These are phyloP conservation scores for Corydoras maculifer DNA, from an alignment of 2,113 vertebrate species.

Conservation along the genomic window DNA sequence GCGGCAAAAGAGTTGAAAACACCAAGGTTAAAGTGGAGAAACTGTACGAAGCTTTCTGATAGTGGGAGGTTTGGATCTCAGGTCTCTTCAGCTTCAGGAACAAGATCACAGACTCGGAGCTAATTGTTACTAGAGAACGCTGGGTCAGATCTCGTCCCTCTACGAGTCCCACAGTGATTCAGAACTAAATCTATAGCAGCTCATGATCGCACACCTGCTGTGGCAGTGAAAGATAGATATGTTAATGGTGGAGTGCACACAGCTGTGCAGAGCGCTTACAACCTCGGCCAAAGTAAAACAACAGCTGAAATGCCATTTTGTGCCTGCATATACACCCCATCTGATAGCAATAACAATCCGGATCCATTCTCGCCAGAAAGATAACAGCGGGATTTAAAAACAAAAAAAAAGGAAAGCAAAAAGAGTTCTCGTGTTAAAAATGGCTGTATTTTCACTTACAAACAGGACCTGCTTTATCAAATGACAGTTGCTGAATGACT, in stretches of 20 bases:
- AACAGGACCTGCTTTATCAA: conserved; percentile 17
- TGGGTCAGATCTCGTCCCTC: conserved; percentile 12
- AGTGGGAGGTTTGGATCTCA: neutral
- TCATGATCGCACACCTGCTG: conserved; percentile 41
- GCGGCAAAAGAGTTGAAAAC: neutral
- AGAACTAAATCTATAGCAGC: conserved; percentile 34
- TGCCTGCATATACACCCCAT: conserved; percentile 31
- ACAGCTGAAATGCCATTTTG: conserved; percentile 33
- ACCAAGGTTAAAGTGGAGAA: neutral
- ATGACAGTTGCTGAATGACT: neutral
- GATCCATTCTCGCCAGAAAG: conserved; percentile 28
- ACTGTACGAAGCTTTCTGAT: neutral
- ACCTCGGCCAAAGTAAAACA: conserved; percentile 36
- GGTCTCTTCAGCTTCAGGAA: conserved; percentile 4
- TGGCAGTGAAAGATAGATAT: conserved; percentile 40
- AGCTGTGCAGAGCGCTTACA: conserved; percentile 38
- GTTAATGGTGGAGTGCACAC: conserved; percentile 38
- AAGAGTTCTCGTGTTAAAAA: neutral
- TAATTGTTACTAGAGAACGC: conserved; percentile 36
- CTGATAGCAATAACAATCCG: conserved; percentile 33
- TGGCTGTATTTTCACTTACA: conserved; percentile 11
- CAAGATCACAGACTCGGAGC: conserved; percentile 17
- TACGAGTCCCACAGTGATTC: conserved; percentile 15
- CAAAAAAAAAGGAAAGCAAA: no score
- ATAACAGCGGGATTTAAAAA: conserved; percentile 10